phyloP scores from a whole-genome alignment of 2,888 invertebrate species.

The Spisula solida region DNA sequence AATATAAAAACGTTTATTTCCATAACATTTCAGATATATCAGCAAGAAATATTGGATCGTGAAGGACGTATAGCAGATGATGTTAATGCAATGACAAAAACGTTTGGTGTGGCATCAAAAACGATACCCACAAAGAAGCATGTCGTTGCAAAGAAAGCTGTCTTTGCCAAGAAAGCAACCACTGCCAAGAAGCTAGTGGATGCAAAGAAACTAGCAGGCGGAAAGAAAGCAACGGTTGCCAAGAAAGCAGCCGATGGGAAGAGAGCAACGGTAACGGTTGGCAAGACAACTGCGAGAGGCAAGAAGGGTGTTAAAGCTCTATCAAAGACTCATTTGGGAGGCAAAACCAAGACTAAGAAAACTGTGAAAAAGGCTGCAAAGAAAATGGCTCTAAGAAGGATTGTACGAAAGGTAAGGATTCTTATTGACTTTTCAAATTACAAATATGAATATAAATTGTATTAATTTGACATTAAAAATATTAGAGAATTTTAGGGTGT shows the following conservation, averaged over 20 bases:
- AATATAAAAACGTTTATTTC: no score
- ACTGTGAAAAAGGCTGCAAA: conserved; percentile 15
- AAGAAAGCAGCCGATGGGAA: not conserved
- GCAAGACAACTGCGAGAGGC: not conserved
- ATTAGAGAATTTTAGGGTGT: no score
- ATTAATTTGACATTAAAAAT: no score
- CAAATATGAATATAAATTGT: no score
- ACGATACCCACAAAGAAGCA: not conserved
- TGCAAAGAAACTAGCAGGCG: not conserved
- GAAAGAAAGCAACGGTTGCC: not conserved
- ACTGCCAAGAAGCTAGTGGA: not conserved
- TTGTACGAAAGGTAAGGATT: not conserved
- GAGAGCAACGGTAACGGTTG: no score
- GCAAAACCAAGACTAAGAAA: not conserved
- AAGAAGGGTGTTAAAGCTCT: conserved; percentile 33
- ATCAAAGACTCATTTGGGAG: conserved; percentile 34
- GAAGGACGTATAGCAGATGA: conserved; percentile 54
- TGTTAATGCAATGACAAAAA: conserved; percentile 25
- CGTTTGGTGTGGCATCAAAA: conserved; percentile 16
- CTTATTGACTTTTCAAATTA: not conserved
- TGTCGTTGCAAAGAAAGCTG: not conserved
- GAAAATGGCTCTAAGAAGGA: not conserved
- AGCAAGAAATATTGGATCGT: conserved; percentile 66
- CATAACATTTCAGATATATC: conserved; percentile 59
- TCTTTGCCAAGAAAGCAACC: not conserved